Base-by-base conservation (phyloP, 1,140 invertebrate species). In the Nephotettix cincticeps region DNA sequence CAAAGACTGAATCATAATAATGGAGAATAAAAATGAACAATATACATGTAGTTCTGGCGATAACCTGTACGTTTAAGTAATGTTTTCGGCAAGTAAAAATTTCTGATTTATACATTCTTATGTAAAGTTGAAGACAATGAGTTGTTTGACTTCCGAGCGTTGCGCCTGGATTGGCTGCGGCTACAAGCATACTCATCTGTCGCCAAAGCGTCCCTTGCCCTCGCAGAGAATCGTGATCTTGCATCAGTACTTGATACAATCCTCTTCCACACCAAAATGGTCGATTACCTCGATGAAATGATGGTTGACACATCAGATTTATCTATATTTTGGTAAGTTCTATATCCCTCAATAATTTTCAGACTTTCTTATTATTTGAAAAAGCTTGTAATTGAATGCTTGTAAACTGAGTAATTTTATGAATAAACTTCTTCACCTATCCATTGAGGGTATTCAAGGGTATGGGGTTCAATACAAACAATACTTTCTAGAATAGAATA, bases 231-330 rank as follows among this genome's bases (percentile, higher is more conserved):
- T 76, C 86, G 89, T 76, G 92, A 95, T 75, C 80, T 99, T 13
- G 94, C 95, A 14, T 90, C 91, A 54, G 90, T 98, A 69, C 89
- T 99, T 81, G 99, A 99, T 80, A 97, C 94, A 13, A 91, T 98
- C 77, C 87, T 95, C 43, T 99, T 99, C 79, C 98, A 99, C 79
- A 96, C 97, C 0, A 97, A 97, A 82, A 96, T 99, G 90, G 96
- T 99, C 14, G 98, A 99, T 79, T 95, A 95, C 82, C 84, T 99
- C n/a, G 97, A 99, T 83, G 96, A 99, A 80, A 93, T 99, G 79
- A 84, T 99, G 70, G 91, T 93, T 1, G 97, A 99, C 83, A 97
- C 95, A 23, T 98, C 96, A 0, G 97, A 99, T 85, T 83, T 99
- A 6, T 98, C 96, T 0, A 90, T 99, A 71, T 99, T 99, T 78